These are phyloP conservation scores for Hyles lineata DNA, from an alignment of 2,888 invertebrate genomes.

Conservation along the genomic window DNA sequence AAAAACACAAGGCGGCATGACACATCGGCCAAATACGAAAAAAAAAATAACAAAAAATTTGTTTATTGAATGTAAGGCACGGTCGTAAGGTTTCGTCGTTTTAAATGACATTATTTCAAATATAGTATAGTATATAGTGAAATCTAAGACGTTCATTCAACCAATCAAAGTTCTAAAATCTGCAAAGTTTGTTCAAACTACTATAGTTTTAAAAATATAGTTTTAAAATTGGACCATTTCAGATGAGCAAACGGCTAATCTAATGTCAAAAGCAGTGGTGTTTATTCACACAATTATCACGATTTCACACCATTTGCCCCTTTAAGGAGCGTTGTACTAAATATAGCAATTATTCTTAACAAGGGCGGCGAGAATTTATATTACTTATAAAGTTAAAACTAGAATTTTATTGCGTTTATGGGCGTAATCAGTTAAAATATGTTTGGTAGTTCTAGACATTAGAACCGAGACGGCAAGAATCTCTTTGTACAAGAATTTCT, in stretches of 20 bases:
- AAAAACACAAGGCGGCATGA: no score
- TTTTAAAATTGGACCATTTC: background rate
- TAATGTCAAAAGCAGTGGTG: constrained; percentile 1
- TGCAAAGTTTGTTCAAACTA: no score
- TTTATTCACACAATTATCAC: background rate
- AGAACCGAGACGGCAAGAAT: background rate
- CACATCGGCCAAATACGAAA: no score
- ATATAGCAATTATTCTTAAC: constrained; percentile 13
- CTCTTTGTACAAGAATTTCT: background rate
- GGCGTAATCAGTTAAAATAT: background rate
- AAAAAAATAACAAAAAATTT: no score
- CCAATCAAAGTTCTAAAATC: no score
- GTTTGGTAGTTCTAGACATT: constrained; percentile 10
- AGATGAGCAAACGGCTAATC: background rate
- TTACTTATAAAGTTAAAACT: background rate
- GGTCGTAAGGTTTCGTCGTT: no score
- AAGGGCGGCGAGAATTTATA: background rate
- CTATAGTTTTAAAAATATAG: background rate
- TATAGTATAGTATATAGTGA: no score
- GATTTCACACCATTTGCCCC: constrained; percentile 1
- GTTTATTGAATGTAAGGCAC: no score
- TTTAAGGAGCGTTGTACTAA: background rate
- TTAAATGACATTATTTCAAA: no score
- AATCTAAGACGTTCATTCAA: no score
- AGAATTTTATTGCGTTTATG: constrained; percentile 5